Percentiles rank a stretch among this genome's conserved stretches.
Conservation (phyloP, 1,140 invertebrate species). For the Aphis gossypii region DNA sequence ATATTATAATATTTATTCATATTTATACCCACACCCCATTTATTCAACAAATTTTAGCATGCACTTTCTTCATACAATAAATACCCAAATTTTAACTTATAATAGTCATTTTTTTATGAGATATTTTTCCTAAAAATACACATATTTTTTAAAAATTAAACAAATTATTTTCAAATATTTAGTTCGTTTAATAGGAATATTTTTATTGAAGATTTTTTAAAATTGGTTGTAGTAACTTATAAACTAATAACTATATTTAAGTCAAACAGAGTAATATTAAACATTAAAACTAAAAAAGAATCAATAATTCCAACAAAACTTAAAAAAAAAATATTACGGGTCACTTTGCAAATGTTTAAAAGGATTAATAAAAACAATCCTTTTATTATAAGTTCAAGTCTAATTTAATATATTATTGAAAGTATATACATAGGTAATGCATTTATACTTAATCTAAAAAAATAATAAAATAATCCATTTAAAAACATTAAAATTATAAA, state of each 20-base stretch:
- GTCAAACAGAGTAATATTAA: not conserved
- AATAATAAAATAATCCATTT: not conserved
- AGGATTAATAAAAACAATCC: not conserved
- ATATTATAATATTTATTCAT: not conserved
- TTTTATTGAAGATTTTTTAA: not conserved
- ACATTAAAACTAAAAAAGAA: constrained; percentile 1
- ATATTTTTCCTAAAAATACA: not conserved
- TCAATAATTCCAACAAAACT: constrained; percentile 3
- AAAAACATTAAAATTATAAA: not conserved
- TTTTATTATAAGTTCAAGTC: not conserved
- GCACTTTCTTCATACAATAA: not conserved
- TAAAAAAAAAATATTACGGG: constrained; percentile 15
- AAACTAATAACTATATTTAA: not conserved
- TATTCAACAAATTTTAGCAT: not conserved
- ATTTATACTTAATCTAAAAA: not conserved
- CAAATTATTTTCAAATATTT: not conserved
- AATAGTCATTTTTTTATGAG: not conserved
- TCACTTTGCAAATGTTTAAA: constrained; percentile 8
- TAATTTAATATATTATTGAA: constrained; percentile 26
- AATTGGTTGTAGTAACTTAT: not conserved
- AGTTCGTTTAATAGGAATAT: not conserved
- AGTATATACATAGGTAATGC: not conserved
- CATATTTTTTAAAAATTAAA: not conserved
- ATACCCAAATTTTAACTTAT: not conserved
- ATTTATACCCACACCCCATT: not conserved